Percentiles rank a stretch among this genome's conserved stretches.
These are phyloP conservation scores for Oryzias sinensis DNA, from an alignment of 2,797 vertebrate species.

Conservation along the genomic window DNA sequence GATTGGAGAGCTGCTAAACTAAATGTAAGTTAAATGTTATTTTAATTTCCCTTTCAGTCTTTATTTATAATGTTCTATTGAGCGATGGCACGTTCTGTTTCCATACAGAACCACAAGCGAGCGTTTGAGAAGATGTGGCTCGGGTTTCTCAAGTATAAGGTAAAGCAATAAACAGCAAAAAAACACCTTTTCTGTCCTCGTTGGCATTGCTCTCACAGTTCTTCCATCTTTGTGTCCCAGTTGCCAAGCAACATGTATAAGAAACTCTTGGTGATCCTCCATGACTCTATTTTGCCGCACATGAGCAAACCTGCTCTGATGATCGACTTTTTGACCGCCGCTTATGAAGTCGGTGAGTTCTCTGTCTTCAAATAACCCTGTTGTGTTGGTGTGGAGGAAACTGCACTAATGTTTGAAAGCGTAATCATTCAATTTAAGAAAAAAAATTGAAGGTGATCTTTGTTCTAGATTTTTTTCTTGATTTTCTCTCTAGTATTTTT, in stretches of 20 bases:
- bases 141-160: conserved; percentile 89
- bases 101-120: conserved; percentile 86
- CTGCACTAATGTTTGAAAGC: no score
- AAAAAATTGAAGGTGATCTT: no score
- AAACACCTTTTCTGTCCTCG: conserved; percentile 2
- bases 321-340: conserved; percentile 93
- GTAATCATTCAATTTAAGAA: no score
- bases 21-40: conserved; percentile 73
- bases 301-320: conserved; percentile 91
- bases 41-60: not conserved
- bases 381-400: no score
- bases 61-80: conserved; percentile 4
- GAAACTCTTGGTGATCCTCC: conserved; percentile 89
- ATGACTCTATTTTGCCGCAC: conserved; percentile 89
- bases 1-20: conserved; percentile 88
- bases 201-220: not conserved
- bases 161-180: conserved; percentile 36
- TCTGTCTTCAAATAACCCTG: not conserved
- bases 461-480: no score
- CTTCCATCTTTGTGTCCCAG: conserved; percentile 61
- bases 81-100: not conserved
- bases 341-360: conserved; percentile 88
- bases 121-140: conserved; percentile 92
- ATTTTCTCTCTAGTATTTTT: no score
- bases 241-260: conserved; percentile 89